A percentile compares a stretch with the other conserved stretches of the same genome.
Evolutionary conservation across 1,140 invertebrate genomes (phyloP).

Genomic region (Gryllus bimaculatus): DNA sequence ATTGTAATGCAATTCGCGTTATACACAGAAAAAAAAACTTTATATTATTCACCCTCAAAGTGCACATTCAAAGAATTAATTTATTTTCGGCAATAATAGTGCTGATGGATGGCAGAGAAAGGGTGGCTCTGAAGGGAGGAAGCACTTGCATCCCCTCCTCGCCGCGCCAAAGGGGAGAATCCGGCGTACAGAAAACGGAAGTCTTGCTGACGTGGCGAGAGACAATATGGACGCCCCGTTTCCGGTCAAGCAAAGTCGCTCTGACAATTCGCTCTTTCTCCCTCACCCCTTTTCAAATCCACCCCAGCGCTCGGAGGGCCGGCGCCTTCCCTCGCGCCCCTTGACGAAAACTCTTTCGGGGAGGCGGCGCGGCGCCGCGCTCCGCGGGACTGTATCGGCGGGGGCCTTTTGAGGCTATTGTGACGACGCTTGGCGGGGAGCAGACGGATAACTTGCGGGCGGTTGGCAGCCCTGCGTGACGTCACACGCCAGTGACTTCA

Average conservation of each 20-base stretch:
- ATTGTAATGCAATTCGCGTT: background rate
- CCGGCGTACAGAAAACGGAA: background rate
- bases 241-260: conserved; percentile 2
- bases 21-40: background rate
- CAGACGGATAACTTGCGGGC: background rate
- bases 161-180: background rate
- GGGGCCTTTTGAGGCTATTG: background rate
- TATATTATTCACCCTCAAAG: background rate
- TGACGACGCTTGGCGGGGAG: background rate
- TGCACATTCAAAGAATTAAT: background rate
- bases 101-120: background rate
- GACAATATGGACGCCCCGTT: background rate
- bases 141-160: background rate
- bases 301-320: too few species aligned
- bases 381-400: background rate
- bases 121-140: background rate
- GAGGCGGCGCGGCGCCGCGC: too few species aligned
- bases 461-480: conserved; percentile 1
- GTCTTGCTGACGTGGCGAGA: conserved; percentile 2
- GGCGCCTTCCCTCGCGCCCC: background rate
- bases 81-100: background rate
- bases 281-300: background rate
- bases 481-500: conserved; percentile 2
- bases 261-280: background rate
- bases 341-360: background rate